A percentile compares a stretch with the other conserved stretches of the same genome.
Conservation (phyloP, 2,797 vertebrate genomes). For the Dermochelys coriacea region DNA sequence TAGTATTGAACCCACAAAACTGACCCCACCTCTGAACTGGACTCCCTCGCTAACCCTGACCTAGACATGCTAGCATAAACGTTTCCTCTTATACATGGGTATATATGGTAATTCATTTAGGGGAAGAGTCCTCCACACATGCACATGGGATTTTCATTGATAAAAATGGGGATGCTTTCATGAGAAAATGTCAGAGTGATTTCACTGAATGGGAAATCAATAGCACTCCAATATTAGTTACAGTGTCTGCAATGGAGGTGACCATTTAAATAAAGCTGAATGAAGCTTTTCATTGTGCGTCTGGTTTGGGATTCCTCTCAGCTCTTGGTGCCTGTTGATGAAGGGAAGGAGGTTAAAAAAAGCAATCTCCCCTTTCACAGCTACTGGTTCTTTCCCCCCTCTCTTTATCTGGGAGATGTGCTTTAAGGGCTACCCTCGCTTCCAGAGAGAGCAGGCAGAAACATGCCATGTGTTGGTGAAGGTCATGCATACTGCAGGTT, state of each 20-base stretch:
- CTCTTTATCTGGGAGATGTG: background rate
- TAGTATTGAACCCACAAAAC: no score
- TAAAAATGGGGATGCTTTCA: background rate
- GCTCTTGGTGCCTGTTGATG: background rate
- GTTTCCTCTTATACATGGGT: rapidly evolving
- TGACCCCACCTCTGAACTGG: rapidly evolving
- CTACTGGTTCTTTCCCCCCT: background rate
- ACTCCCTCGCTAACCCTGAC: rapidly evolving
- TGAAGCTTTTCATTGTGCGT: background rate
- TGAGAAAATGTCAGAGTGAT: constrained; percentile 7
- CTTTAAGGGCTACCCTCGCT: rapidly evolving
- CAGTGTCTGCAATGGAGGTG: constrained; percentile 30
- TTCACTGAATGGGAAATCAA: constrained; percentile 73
- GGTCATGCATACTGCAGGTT: constrained; percentile 23
- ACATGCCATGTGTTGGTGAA: background rate
- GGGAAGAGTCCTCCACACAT: rapidly evolving
- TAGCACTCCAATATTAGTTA: constrained; percentile 75
- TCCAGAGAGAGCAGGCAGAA: background rate
- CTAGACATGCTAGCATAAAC: rapidly evolving
- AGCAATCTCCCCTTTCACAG: background rate
- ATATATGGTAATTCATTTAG: rapidly evolving
- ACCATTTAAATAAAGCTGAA: constrained; percentile 27
- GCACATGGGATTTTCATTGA: background rate
- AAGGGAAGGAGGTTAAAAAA: no score
- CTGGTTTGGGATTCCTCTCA: constrained; percentile 3